These are phyloP conservation scores for Philonicus albiceps DNA, from an alignment of 2,888 invertebrate species.

Conservation along the genomic window DNA sequence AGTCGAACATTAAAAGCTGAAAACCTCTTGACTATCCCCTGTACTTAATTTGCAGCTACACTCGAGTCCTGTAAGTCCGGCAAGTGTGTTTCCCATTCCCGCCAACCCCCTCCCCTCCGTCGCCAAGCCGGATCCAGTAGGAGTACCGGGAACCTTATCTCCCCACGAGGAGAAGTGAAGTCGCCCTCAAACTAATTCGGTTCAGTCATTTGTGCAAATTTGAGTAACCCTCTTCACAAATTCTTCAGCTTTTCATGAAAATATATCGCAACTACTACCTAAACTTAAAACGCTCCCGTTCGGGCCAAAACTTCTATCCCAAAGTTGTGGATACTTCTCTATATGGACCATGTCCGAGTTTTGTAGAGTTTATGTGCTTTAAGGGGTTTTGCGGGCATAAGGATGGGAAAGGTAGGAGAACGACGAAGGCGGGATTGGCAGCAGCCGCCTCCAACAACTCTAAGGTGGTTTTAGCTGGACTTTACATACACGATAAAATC, in stretches of 20 bases:
- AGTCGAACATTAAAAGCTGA: slow-evolving; percentile 24
- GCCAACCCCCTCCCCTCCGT: no score
- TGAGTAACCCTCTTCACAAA: slow-evolving; percentile 42
- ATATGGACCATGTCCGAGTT: slow-evolving; percentile 41
- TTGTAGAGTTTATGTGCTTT: slow-evolving; percentile 27
- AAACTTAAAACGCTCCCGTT: slow-evolving; percentile 37
- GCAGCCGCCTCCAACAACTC: slow-evolving; percentile 3
- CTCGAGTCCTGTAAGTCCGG: background rate
- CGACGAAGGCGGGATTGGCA: background rate
- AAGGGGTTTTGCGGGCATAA: background rate
- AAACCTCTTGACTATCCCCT: slow-evolving; percentile 18
- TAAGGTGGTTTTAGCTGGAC: slow-evolving; percentile 36
- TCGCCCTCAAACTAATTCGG: slow-evolving; percentile 39
- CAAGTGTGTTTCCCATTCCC: background rate
- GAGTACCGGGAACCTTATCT: background rate
- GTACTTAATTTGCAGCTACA: slow-evolving; percentile 24
- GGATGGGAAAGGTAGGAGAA: background rate
- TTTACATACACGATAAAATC: slow-evolving; percentile 40
- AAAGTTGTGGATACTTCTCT: slow-evolving; percentile 39
- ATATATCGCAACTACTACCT: slow-evolving; percentile 42
- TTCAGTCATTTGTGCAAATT: slow-evolving; percentile 42
- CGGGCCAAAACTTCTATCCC: slow-evolving; percentile 20
- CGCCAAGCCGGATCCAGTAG: background rate
- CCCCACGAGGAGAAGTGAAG: slow-evolving; percentile 16
- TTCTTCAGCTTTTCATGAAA: slow-evolving; percentile 42